Evolutionary conservation across 1,140 invertebrate species (phyloP), one percentile per base, ranked within the genome.

Genomic region (Anastrepha ludens): DNA sequence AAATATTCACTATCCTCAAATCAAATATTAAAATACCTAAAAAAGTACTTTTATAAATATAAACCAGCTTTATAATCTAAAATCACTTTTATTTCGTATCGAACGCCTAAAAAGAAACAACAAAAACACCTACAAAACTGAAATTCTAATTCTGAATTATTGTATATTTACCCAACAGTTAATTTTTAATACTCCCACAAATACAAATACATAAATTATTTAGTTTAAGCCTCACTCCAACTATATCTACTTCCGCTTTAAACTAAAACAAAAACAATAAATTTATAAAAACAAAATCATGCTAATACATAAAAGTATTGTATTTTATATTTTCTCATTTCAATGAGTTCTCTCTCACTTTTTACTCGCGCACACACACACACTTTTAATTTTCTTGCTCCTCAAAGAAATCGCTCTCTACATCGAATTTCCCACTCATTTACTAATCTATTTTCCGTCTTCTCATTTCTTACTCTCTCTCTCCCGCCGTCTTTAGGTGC

Each of bases 401-500:
- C 74, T 55, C 17, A 17, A 20, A 60, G 29, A 62, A 55, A 55
- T 8, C 50, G 6, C 50, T 85, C 3, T 15, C 29, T 85, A 85
- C 50, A n/a, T 9, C 81, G 17, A 9, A 13, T 29, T 87, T n/a
- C 15, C 86, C 78, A 65, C 59, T 39, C 74, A n/a, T 86, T 85
- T 86, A 74, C 47, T 55, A 85, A 87, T 67, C 47, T 39, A 11
- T 20, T 81, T 20, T 65, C 8, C 65, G n/a, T 87, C n/a, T 70
- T 20, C 44, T 11, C 65, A 47, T 44, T 67, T 41, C 74, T 81
- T 55, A 17, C 50, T 20, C 62, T 58, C 85, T 58, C 85, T 90
- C 47, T 81, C 74, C n/a, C 44, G 9, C 70, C 74, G 47, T 13
- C 7, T 29, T 81, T 81, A 93, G 93, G 92, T 90, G 88, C 91